Conservation (phyloP, 2,797 vertebrate species). For the Falco columbarius region DNA sequence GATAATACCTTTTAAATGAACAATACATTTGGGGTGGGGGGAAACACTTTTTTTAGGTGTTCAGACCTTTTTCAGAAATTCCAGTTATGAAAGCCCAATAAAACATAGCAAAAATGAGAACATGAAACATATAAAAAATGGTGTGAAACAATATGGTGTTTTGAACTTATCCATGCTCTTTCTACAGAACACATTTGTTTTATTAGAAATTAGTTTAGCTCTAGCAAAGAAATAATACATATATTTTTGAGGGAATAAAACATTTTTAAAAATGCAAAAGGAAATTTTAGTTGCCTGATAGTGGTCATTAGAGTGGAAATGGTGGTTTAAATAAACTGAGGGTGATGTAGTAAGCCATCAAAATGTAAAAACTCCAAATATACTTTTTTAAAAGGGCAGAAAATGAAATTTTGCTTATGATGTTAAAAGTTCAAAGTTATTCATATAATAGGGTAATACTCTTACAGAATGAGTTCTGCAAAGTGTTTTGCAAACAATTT, state of each 20-base stretch:
- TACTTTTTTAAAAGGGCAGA: neutral
- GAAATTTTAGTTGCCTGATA: neutral
- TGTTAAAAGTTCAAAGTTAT: neutral
- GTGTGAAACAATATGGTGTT: neutral
- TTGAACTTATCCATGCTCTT: neutral
- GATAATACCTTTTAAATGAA: neutral
- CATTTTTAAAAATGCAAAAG: neutral
- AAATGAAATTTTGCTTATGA: neutral
- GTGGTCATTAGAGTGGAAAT: neutral
- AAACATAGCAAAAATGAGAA: neutral
- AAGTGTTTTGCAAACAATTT: neutral
- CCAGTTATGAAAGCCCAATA: neutral
- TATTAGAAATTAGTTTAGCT: neutral
- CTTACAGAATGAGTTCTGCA: neutral
- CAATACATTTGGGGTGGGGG: accelerated
- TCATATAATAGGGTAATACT: neutral
- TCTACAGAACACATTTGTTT: neutral
- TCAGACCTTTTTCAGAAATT: neutral
- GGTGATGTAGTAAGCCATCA: neutral
- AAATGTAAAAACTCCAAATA: neutral
- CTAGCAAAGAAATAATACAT: neutral
- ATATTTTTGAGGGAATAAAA: neutral
- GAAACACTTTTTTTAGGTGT: neutral
- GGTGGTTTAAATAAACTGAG: neutral
- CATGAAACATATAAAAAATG: neutral